These are phyloP conservation scores for Epinotia ramella DNA, from an alignment of 2,888 invertebrate genomes.

Conservation along the genomic window DNA sequence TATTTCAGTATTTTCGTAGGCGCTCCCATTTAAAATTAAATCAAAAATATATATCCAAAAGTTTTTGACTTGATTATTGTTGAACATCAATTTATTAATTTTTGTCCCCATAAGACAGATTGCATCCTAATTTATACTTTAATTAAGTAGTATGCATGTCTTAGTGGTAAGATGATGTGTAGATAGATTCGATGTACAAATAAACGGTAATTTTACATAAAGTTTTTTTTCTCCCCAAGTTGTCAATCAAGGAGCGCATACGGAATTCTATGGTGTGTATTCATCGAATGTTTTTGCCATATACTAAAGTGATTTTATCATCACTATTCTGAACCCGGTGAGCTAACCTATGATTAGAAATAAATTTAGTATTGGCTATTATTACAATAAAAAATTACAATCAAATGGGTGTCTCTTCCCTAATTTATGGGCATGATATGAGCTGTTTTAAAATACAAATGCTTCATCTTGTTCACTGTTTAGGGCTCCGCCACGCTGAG, in stretches of 20 bases:
- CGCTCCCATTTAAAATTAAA: conserved; percentile 3
- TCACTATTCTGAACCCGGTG: background rate
- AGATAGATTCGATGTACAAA: conserved; percentile 46
- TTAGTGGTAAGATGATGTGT: conserved; percentile 32
- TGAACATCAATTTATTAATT: background rate
- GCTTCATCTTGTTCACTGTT: too few species aligned
- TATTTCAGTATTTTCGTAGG: conserved; percentile 15
- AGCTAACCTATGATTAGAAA: too few species aligned
- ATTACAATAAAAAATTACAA: too few species aligned
- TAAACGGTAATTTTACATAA: conserved; percentile 45
- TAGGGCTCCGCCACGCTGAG: background rate
- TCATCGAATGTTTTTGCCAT: conserved; percentile 51
- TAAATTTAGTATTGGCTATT: too few species aligned
- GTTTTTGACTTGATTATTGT: background rate
- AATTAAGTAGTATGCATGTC: conserved; percentile 32
- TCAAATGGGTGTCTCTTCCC: too few species aligned
- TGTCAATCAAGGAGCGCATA: conserved; percentile 76
- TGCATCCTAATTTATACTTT: conserved; percentile 4
- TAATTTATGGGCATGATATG: too few species aligned
- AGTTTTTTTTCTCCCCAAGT: conserved; percentile 71
- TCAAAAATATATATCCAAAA: background rate
- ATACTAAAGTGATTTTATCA: conserved; percentile 38
- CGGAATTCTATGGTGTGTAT: conserved; percentile 80
- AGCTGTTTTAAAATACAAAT: too few species aligned
- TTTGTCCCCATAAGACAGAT: background rate